Evolutionary conservation across 2,888 invertebrate genomes (phyloP).

Genomic region (Agonum fuliginosum): DNA sequence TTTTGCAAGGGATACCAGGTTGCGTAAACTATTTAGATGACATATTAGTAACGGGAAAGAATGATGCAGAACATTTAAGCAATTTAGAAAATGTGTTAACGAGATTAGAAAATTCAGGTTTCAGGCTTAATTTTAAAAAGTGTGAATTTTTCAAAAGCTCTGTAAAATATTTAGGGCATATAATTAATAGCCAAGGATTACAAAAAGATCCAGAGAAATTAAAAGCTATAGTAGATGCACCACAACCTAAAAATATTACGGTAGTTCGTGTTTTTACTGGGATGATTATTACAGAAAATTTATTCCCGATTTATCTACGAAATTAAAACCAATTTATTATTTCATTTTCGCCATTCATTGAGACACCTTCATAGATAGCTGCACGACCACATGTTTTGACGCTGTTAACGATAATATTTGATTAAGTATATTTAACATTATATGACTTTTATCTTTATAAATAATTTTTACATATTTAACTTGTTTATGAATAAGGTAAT

Average conservation of each 20-base stretch:
- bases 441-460: no score
- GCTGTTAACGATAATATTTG: no score
- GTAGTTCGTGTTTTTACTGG: slow-evolving; percentile 52
- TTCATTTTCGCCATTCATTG: no score
- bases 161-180: slow-evolving; percentile 65
- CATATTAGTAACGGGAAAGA: slow-evolving; percentile 64
- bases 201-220: slow-evolving; percentile 53
- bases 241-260: slow-evolving; percentile 40
- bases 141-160: slow-evolving; percentile 65
- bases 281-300: slow-evolving; percentile 58
- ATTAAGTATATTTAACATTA: no score
- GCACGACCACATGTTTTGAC: no score
- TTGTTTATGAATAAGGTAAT: no score
- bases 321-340: slow-evolving; percentile 53
- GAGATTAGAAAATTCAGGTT: slow-evolving; percentile 62
- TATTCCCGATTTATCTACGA: slow-evolving; percentile 26
- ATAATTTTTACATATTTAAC: no score
- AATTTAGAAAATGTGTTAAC: slow-evolving; percentile 62
- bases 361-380: no score
- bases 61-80: slow-evolving; percentile 61
- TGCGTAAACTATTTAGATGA: slow-evolving; percentile 62
- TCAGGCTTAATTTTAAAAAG: slow-evolving; percentile 65
- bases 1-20: slow-evolving; percentile 57
- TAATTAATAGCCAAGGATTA: slow-evolving; percentile 62
- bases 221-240: slow-evolving; percentile 47